These are phyloP conservation scores for Hyposoter dolosus DNA, from an alignment of 2,888 invertebrate genomes.

Conservation along the genomic window DNA sequence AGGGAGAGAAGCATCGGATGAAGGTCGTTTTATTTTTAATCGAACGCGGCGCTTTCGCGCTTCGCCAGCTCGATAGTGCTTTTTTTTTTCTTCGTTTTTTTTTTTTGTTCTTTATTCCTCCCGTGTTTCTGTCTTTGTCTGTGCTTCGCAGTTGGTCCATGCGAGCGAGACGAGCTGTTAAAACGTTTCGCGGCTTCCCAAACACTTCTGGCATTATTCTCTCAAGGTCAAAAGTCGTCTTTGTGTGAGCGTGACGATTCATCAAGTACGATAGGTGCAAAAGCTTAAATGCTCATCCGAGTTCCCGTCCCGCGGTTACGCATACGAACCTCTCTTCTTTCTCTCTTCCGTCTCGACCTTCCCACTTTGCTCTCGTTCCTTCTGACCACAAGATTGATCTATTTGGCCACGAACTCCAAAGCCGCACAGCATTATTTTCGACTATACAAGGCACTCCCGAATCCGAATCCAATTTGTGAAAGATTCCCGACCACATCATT, in stretches of 20 bases:
- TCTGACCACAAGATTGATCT: slow-evolving; percentile 63
- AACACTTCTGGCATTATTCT: slow-evolving; percentile 63
- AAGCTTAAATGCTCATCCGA: slow-evolving; percentile 43
- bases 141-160: slow-evolving; percentile 30
- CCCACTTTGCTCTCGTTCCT: slow-evolving; percentile 51
- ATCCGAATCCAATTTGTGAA: neutral
- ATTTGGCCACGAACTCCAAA: slow-evolving; percentile 65
- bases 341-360: slow-evolving; percentile 51
- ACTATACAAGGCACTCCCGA: neutral
- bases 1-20: slow-evolving; percentile 55
- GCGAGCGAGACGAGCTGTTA: slow-evolving; percentile 39
- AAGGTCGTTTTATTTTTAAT: slow-evolving; percentile 75
- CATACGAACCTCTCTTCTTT: neutral
- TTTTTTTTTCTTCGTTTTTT: slow-evolving; percentile 14
- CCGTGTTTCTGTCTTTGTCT: slow-evolving; percentile 24
- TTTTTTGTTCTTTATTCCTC: slow-evolving; percentile 30
- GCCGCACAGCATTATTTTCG: neutral
- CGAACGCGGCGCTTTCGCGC: slow-evolving; percentile 65
- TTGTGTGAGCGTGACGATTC: slow-evolving; percentile 54
- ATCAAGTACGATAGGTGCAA: slow-evolving; percentile 53
- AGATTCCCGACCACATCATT: neutral
- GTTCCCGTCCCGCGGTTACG: slow-evolving; percentile 36
- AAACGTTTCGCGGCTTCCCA: slow-evolving; percentile 52
- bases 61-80: slow-evolving; percentile 57
- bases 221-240: slow-evolving; percentile 59